Conservation (phyloP, 1,140 invertebrate species). For the Tribolium madens region DNA sequence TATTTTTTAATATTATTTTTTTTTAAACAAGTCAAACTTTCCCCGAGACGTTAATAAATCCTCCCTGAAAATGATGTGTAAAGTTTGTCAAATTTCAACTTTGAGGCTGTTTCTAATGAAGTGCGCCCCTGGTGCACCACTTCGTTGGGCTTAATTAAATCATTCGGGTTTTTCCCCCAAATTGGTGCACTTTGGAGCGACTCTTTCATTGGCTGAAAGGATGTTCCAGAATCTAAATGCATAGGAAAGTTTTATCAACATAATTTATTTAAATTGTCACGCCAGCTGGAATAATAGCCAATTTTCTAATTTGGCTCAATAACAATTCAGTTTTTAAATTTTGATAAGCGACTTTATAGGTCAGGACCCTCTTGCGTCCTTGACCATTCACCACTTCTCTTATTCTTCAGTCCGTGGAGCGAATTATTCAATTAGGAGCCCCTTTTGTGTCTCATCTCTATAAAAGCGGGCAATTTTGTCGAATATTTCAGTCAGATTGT, state of each 20-base stretch:
- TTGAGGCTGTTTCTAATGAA: too few species aligned
- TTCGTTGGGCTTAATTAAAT: too few species aligned
- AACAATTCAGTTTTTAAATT: conserved; percentile 8
- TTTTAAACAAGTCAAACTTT: not conserved
- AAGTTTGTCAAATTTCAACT: not conserved
- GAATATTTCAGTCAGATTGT: not conserved
- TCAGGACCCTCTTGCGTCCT: conserved; percentile 3
- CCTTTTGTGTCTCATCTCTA: not conserved
- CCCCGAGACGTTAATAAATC: too few species aligned
- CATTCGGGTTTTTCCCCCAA: too few species aligned
- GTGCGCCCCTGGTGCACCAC: too few species aligned
- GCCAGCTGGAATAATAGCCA: conserved; percentile 37
- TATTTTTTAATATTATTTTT: too few species aligned
- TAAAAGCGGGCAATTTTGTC: not conserved
- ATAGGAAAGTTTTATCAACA: conserved; percentile 41
- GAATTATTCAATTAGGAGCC: conserved; percentile 14
- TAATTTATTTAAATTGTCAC: conserved; percentile 45
- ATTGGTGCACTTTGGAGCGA: too few species aligned
- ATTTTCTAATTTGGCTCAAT: conserved; percentile 37
- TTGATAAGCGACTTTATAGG: conserved; percentile 7
- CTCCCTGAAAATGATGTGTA: not conserved
- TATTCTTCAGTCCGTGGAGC: not conserved
- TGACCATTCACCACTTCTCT: not conserved
- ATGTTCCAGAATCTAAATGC: conserved; percentile 38
- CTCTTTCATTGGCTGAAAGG: not conserved